Conservation (phyloP, 2,888 invertebrate genomes). For the Leptinotarsa peninsularis region DNA sequence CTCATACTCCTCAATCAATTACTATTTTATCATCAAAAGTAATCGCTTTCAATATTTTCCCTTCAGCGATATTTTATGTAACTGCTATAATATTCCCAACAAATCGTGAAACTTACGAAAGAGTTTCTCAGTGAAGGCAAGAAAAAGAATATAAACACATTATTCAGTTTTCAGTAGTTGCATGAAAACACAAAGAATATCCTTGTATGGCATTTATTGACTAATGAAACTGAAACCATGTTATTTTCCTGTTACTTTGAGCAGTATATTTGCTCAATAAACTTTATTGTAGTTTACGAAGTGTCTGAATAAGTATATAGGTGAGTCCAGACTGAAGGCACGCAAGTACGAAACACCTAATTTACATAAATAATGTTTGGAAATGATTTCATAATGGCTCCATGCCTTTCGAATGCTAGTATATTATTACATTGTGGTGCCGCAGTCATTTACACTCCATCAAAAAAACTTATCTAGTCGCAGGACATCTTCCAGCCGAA, state of each 20-base stretch:
- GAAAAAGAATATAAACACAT: too few species aligned
- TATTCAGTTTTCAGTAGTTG: neutral
- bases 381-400: conserved; percentile 35
- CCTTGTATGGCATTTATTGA: neutral
- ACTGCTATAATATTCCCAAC: too few species aligned
- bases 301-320: conserved; percentile 20
- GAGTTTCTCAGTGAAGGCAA: too few species aligned
- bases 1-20: too few species aligned
- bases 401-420: conserved; percentile 24
- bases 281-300: conserved; percentile 18
- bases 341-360: conserved; percentile 24
- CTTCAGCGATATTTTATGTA: too few species aligned
- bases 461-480: conserved; percentile 7
- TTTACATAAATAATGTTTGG: conserved; percentile 40
- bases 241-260: conserved; percentile 15
- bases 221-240: conserved; percentile 10
- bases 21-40: too few species aligned
- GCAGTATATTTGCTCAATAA: conserved; percentile 15
- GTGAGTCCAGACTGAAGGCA: conserved; percentile 17
- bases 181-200: neutral
- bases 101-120: too few species aligned
- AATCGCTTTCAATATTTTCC: too few species aligned
- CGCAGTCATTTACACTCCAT: conserved; percentile 8
- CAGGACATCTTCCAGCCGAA: neutral
- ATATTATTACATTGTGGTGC: conserved; percentile 19